Percentiles rank a stretch among this genome's conserved stretches.
These are phyloP conservation scores for Neoaliturus tenellus DNA, from an alignment of 2,888 invertebrate species.

Conservation along the genomic window DNA sequence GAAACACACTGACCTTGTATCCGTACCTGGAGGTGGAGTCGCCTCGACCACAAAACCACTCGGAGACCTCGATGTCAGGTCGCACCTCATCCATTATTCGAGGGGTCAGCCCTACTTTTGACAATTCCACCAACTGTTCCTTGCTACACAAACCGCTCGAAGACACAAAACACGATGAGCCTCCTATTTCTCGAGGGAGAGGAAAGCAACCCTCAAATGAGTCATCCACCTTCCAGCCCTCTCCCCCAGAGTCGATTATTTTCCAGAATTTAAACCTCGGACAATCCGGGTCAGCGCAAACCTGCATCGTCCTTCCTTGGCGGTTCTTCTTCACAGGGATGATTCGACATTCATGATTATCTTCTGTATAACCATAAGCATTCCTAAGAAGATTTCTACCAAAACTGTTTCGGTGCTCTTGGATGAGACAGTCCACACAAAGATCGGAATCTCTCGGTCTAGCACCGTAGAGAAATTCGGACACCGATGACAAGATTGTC, in stretches of 20 bases:
- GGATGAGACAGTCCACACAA: constrained; percentile 6
- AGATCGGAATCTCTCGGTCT: background rate
- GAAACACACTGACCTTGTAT: constrained; percentile 3
- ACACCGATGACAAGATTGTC: background rate
- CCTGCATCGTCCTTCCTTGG: background rate
- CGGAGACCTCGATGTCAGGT: constrained; percentile 13
- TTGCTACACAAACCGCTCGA: constrained; percentile 5
- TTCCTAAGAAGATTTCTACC: constrained; percentile 10
- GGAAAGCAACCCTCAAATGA: background rate
- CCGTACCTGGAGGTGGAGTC: constrained; percentile 21
- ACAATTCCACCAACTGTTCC: background rate
- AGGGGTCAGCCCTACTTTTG: background rate
- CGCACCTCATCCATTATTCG: constrained; percentile 11
- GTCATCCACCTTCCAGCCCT: background rate
- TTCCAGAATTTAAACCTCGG: constrained; percentile 30
- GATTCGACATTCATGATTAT: background rate
- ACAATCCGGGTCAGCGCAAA: background rate
- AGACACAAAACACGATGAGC: background rate
- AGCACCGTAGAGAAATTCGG: background rate
- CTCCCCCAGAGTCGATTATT: background rate
- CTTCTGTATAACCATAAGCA: background rate
- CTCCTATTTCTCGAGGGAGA: background rate
- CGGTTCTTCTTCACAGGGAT: background rate
- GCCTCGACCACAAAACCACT: background rate
- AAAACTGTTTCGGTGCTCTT: background rate